These are phyloP conservation scores for human (Homo sapiens) DNA, from an alignment of 2,113 vertebrate genomes.

Conservation along the genomic window DNA sequence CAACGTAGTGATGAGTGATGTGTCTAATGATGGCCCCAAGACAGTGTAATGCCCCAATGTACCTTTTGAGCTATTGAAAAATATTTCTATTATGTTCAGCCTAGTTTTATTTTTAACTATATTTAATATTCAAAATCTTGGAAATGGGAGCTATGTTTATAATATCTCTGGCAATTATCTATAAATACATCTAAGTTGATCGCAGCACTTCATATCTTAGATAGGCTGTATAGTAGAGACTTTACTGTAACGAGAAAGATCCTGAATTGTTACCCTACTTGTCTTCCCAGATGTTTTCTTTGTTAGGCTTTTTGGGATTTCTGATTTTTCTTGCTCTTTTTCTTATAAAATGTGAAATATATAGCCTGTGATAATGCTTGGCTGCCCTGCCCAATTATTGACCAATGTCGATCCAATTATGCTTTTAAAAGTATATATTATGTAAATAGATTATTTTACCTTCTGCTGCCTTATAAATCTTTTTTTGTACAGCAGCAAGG, in stretches of 20 bases:
- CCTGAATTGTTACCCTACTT: not conserved
- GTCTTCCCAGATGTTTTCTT: slow-evolving; percentile 19
- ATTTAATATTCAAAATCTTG: slow-evolving; percentile 38
- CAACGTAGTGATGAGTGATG: not conserved
- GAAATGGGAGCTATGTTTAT: not conserved
- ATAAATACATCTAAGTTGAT: not conserved
- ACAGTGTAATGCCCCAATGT: not conserved
- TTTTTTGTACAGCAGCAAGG: not conserved
- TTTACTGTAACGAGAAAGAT: not conserved
- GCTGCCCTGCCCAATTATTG: not conserved
- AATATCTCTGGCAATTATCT: slow-evolving; percentile 13
- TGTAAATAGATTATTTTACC: slow-evolving; percentile 42
- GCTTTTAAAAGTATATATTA: slow-evolving; percentile 18
- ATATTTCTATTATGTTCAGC: not conserved
- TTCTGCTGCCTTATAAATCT: slow-evolving; percentile 27
- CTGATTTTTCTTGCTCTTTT: slow-evolving; percentile 2
- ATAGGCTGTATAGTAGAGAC: not conserved
- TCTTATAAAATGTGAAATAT: not conserved
- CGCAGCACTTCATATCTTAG: not conserved
- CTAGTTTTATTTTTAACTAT: slow-evolving; percentile 17
- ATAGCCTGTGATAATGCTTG: not conserved
- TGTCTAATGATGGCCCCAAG: not conserved
- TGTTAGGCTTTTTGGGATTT: not conserved
- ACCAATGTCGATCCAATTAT: not conserved
- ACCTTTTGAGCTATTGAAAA: slow-evolving; percentile 13